Base-by-base conservation (phyloP, 2,797 vertebrate genomes). In the Morelia viridis region DNA sequence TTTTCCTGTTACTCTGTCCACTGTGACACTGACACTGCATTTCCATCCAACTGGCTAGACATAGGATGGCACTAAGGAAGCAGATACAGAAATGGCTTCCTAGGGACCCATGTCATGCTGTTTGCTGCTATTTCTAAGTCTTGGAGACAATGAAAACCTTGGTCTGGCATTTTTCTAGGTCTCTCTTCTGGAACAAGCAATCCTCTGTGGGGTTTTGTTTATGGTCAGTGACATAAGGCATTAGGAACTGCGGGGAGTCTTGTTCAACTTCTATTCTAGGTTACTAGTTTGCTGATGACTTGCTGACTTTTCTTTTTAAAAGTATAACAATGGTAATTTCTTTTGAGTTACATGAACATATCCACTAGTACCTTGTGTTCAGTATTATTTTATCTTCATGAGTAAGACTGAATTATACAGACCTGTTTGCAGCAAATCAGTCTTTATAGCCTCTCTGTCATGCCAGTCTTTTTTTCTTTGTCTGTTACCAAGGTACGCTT, bases 381-480 rank as follows among this genome's bases (percentile, higher is more conserved):
- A 71, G 58, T 94, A 71, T 80, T 61, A 84, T 53, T 80, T 56
- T 56, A 83, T 17, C 31, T 24, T 35, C 46, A 85, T 17, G 58
- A 62, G 8, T 7, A 46, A 5, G 19, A 89, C 64, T 28, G 58
- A 93, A 31, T 9, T 90, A 92, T 94, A 94, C 96, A 3, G 94
- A 99, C 99, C 99, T 89, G 97, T 95, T 46, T 98, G 98, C 83
- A 98, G 97, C 0, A 98, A 97, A 0, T 99, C 99, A 91, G 96
- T 98, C 95, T 95, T 97, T 94, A 99, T 98, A 1, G 97, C 96
- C 61, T 98, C 98, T 87, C 98, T 97, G 96, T 99, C 98, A 0
- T 99, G 99, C 99, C 99, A 99, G 96, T 99, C 99, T 91, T 97
- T 98, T 95, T 97, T 98, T 91, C 96, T 97, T 87, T 97, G 97